A percentile compares a stretch with the other conserved stretches of the same genome.
These are phyloP conservation scores for Byasa hedistus DNA, from an alignment of 2,888 invertebrate species.

Conservation along the genomic window DNA sequence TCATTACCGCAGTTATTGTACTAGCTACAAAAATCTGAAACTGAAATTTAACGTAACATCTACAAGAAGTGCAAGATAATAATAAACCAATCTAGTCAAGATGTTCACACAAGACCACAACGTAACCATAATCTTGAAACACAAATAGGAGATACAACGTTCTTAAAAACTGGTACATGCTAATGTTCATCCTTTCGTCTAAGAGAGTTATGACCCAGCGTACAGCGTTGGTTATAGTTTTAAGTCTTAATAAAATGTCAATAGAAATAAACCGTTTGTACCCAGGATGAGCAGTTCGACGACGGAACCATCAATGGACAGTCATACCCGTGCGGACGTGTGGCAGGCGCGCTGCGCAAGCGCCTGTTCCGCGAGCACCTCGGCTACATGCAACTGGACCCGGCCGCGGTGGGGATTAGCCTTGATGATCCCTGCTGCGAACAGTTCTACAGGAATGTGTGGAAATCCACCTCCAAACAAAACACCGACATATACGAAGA, in stretches of 20 bases:
- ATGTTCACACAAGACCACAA: too few species aligned
- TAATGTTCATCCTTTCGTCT: too few species aligned
- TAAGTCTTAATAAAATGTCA: neutral
- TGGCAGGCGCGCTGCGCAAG: conserved; percentile 91
- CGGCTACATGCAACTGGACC: conserved; percentile 80
- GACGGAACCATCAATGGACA: conserved; percentile 91
- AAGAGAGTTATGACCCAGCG: too few species aligned
- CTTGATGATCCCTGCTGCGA: conserved; percentile 90
- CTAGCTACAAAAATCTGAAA: too few species aligned
- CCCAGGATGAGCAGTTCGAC: conserved; percentile 87
- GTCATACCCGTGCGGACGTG: conserved; percentile 90
- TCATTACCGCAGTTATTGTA: too few species aligned
- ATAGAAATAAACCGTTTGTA: neutral
- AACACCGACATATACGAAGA: conserved; percentile 96
- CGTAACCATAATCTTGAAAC: too few species aligned
- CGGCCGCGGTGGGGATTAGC: conserved; percentile 75
- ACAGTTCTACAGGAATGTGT: conserved; percentile 90
- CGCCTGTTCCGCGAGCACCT: conserved; percentile 95
- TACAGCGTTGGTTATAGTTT: too few species aligned
- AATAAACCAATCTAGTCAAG: too few species aligned
- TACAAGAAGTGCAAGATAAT: too few species aligned
- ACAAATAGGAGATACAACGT: too few species aligned
- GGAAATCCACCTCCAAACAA: conserved; percentile 87
- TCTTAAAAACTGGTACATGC: too few species aligned
- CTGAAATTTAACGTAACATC: too few species aligned